Evolutionary conservation across 2,113 vertebrate genomes (phyloP).

Genomic region (Myxocyprinus asiaticus): DNA sequence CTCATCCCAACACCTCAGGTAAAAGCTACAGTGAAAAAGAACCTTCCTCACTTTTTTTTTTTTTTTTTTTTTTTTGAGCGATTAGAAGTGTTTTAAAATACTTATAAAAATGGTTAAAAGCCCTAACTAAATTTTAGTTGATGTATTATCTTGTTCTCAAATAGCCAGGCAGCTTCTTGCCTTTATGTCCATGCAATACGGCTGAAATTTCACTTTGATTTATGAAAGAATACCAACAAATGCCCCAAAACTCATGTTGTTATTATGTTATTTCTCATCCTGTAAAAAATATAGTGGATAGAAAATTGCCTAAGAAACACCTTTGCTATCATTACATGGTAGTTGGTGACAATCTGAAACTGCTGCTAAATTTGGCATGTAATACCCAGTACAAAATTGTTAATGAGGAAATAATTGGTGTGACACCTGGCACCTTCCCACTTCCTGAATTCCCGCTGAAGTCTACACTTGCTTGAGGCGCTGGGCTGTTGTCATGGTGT

Average conservation of each 20-base stretch:
- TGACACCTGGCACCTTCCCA: constrained; percentile 42
- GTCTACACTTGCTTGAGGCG: neutral
- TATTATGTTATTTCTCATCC: neutral
- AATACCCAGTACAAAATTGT: constrained; percentile 34
- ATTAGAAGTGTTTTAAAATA: too few species aligned
- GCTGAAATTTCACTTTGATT: neutral
- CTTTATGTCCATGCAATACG: too few species aligned
- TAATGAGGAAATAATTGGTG: constrained; percentile 51
- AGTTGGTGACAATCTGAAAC: constrained; percentile 12
- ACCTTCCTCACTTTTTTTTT: neutral
- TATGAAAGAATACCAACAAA: neutral
- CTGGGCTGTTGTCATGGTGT: neutral
- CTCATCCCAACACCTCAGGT: neutral
- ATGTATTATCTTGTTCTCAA: neutral
- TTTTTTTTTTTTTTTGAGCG: neutral
- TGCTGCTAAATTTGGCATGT: constrained; percentile 31
- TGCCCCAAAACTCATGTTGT: too few species aligned
- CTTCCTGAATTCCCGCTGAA: constrained; percentile 12
- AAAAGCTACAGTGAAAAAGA: neutral
- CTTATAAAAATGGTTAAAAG: too few species aligned
- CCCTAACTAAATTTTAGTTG: too few species aligned
- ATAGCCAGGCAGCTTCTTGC: neutral
- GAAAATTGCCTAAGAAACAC: constrained; percentile 38
- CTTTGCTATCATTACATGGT: constrained; percentile 35
- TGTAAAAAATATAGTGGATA: neutral